These are phyloP conservation scores for Candidula unifasciata DNA, from an alignment of 2,888 invertebrate genomes.

Conservation along the genomic window DNA sequence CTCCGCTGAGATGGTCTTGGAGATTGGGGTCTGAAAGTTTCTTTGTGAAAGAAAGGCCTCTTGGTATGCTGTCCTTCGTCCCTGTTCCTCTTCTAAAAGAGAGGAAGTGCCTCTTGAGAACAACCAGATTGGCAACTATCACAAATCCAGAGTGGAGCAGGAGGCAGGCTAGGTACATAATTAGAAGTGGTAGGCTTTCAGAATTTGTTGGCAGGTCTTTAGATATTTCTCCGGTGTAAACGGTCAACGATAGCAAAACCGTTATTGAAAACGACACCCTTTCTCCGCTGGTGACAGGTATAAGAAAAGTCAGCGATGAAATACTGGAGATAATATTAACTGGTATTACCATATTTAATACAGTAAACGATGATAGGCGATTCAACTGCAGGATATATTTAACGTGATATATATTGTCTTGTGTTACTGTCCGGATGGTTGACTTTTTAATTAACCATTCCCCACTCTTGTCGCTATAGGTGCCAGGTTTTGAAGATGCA, in stretches of 20 bases:
- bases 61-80: neutral
- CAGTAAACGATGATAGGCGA: conserved; percentile 32
- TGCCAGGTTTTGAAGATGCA: neutral
- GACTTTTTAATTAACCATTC: conserved; percentile 20
- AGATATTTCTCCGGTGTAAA: conserved; percentile 45
- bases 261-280: conserved; percentile 54
- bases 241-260: conserved; percentile 51
- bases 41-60: neutral
- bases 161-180: conserved; percentile 22
- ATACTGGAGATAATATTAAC: conserved; percentile 50
- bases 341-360: conserved; percentile 50
- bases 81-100: neutral
- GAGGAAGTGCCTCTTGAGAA: conserved; percentile 3
- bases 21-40: neutral
- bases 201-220: conserved; percentile 20
- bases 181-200: conserved; percentile 29
- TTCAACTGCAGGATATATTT: conserved; percentile 15
- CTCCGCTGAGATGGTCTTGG: too few species aligned
- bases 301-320: conserved; percentile 45
- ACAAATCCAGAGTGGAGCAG: conserved; percentile 21
- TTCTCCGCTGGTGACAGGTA: conserved; percentile 56
- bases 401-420: neutral
- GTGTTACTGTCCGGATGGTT: neutral
- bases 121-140: neutral
- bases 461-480: neutral